Conservation (phyloP, 2,797 vertebrate genomes). For the Jordanella pulchra region DNA sequence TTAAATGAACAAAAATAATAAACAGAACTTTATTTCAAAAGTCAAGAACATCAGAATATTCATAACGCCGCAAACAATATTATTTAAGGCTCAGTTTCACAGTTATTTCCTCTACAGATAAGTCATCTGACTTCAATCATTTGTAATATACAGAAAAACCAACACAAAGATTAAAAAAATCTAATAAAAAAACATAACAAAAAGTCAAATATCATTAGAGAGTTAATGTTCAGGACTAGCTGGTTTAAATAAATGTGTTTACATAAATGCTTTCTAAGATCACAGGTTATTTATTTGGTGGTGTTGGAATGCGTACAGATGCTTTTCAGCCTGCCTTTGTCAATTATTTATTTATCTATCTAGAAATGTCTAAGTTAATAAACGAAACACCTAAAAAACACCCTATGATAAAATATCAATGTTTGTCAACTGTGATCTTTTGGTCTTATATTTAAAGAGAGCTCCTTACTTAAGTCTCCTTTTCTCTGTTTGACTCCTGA, state of each 20-base stretch:
- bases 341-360: background rate
- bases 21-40: background rate
- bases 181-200: background rate
- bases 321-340: background rate
- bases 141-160: background rate
- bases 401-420: background rate
- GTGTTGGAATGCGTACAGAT: background rate
- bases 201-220: background rate
- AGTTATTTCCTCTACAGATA: background rate
- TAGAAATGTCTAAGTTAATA: background rate
- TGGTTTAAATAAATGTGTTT: background rate
- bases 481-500: background rate
- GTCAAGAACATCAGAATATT: background rate
- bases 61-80: background rate
- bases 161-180: background rate
- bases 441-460: background rate
- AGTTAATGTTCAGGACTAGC: background rate
- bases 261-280: background rate
- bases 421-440: background rate
- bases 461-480: background rate
- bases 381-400: too few species aligned
- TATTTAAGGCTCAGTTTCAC: constrained; percentile 3
- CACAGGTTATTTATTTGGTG: background rate
- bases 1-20: background rate
- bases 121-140: background rate